Evolutionary conservation across 2,797 vertebrate species (phyloP), one percentile per base, ranked within the genome.

Genomic region (Brotula barbata): DNA sequence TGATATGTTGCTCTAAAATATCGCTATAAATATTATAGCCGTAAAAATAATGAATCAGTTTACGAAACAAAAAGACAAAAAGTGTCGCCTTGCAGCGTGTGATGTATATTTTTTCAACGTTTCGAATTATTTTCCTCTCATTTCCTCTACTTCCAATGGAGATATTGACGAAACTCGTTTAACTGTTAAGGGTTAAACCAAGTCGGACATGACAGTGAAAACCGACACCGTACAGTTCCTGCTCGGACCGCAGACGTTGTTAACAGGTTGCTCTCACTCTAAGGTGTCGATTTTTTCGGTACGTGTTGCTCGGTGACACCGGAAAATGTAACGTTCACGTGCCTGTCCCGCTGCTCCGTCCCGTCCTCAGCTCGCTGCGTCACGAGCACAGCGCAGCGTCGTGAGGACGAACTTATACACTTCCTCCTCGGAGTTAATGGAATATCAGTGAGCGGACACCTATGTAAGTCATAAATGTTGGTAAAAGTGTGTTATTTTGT

Each of bases 181-280:
- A 51, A 21, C 58, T 49, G 15, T 61, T n/a, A 80, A 83, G 84
- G 87, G 87, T 89, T 87, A 87, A 87, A 75, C 36, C 21, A n/a
- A 44, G 68, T 58, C 63, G 39, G 57, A 77, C 63, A 19, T 39
- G 67, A 67, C 41, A 31, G 20, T 82, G 84, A 74, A 87, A 87
- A 49, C 45, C 58, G 85, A 89, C 1, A 39, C 78, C 54, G 51
- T 60, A 71, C 45, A 51, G 40, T 55, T 8, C 6, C 48, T 1
- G n/a, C 6, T 9, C 19, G 36, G 5, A 36, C 9, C 14, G 3
- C 25, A 22, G 12, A 41, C 47, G 13, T 42, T 12, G 21, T 19
- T 2, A 6, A 13, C 25, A 23, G 36, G 28, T 52, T 31, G 3
- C n/a, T n/a, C 37, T 0, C 2, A 43, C 2, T 34, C 21, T 14